These are phyloP conservation scores for Melanotaenia pygmaea DNA, from an alignment of 2,797 vertebrate genomes.

Conservation along the genomic window DNA sequence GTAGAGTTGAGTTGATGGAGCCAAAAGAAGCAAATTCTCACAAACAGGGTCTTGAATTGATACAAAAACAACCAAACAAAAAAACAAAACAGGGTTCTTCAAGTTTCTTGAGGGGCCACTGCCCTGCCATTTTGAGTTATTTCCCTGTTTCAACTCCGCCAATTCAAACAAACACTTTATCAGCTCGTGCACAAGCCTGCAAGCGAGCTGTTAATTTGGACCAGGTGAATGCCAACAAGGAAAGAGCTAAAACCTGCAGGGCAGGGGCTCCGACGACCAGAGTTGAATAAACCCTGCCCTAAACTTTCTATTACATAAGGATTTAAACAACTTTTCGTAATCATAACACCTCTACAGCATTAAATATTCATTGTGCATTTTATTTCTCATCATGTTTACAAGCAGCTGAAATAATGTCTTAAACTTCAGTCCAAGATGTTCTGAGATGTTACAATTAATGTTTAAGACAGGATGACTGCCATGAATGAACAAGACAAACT, in stretches of 20 bases:
- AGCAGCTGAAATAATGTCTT: neutral
- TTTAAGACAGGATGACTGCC: neutral
- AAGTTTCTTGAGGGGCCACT: no score
- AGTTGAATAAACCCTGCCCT: neutral
- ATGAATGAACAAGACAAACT: no score
- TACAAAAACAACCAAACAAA: neutral
- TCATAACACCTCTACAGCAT: neutral
- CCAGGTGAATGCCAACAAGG: no score
- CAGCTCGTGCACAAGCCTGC: no score
- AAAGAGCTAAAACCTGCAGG: no score
- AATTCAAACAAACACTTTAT: no score
- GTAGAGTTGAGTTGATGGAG: neutral
- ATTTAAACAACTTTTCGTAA: neutral
- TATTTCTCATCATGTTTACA: neutral
- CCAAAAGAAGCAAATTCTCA: neutral
- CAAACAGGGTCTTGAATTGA: neutral
- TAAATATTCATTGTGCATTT: neutral
- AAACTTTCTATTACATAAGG: neutral
- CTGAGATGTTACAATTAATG: neutral
- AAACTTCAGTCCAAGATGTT: neutral
- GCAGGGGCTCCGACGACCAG: no score
- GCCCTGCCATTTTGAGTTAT: no score
- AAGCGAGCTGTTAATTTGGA: no score
- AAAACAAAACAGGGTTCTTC: no score
- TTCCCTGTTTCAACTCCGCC: no score